phyloP scores from a whole-genome alignment of 1,140 invertebrate genomes.

The Cydia strobilella region DNA sequence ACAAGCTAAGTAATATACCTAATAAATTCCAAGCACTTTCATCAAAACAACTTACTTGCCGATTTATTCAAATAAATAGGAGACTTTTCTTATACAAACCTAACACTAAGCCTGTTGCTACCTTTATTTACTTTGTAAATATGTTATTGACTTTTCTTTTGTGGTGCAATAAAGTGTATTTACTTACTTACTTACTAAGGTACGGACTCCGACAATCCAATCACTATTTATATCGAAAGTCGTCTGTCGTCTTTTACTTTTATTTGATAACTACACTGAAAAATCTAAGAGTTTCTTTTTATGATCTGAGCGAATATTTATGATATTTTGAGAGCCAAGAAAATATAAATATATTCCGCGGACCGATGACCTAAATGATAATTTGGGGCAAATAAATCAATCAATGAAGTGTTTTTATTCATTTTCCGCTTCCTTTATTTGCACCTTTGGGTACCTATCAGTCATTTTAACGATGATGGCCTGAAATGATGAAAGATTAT shows the following conservation, averaged over 20 bases:
- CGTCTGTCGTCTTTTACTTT: neutral
- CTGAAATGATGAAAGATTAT: neutral
- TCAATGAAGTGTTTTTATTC: neutral
- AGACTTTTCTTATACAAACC: too few species aligned
- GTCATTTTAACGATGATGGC: neutral
- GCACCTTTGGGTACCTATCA: neutral
- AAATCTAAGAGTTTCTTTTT: neutral
- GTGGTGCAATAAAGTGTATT: too few species aligned
- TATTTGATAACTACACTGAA: neutral
- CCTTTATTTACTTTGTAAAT: too few species aligned
- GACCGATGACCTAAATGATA: conserved; percentile 8
- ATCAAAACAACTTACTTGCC: neutral
- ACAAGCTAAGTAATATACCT: neutral
- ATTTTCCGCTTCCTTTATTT: neutral
- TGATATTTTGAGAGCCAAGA: conserved; percentile 8
- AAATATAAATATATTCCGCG: neutral
- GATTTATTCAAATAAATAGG: too few species aligned
- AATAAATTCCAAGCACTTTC: neutral
- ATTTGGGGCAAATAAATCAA: neutral
- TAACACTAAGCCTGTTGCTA: too few species aligned
- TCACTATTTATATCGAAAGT: neutral
- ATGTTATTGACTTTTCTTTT: too few species aligned
- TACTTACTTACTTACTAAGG: too few species aligned
- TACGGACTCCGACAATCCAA: too few species aligned
- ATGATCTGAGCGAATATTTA: neutral